Evolutionary conservation across 2,888 invertebrate genomes (phyloP).

Genomic region (Chloroclysta siterata): DNA sequence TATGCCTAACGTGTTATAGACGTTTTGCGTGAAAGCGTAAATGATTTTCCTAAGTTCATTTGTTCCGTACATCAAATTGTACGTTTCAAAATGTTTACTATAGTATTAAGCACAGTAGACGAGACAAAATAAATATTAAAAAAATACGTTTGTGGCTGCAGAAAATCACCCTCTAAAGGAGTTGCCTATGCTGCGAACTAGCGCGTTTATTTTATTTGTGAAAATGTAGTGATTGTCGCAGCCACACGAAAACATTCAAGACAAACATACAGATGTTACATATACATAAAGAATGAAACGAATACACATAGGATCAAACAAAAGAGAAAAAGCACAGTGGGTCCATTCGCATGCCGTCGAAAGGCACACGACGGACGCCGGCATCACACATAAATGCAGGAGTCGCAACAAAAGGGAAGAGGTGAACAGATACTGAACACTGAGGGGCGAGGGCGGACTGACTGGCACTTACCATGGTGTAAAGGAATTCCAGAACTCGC

Average conservation of each 20-base stretch:
- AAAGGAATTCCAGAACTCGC: slow-evolving; percentile 99
- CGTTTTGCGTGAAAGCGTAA: slow-evolving; percentile 85
- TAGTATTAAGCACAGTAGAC: slow-evolving; percentile 84
- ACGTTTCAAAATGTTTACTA: slow-evolving; percentile 72
- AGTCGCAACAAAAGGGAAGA: slow-evolving; percentile 84
- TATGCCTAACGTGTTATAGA: slow-evolving; percentile 79
- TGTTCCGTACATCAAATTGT: slow-evolving; percentile 77
- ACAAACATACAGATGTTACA: slow-evolving; percentile 86
- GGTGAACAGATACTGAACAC: slow-evolving; percentile 84
- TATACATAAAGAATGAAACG: slow-evolving; percentile 86
- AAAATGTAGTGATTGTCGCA: slow-evolving; percentile 69
- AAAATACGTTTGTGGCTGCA: slow-evolving; percentile 78
- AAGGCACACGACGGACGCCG: slow-evolving; percentile 75
- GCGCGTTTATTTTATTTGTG: slow-evolving; percentile 50
- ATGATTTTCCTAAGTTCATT: slow-evolving; percentile 84
- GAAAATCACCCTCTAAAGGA: slow-evolving; percentile 66
- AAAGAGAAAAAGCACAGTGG: slow-evolving; percentile 81
- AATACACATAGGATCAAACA: slow-evolving; percentile 83
- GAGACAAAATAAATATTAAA: slow-evolving; percentile 83
- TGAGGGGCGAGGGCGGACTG: slow-evolving; percentile 86
- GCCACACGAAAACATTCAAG: slow-evolving; percentile 81
- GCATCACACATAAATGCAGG: slow-evolving; percentile 84
- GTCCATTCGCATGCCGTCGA: slow-evolving; percentile 76
- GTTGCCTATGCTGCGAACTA: slow-evolving; percentile 46
- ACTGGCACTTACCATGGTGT: slow-evolving; percentile 98